Evolutionary conservation across 2,888 invertebrate species (phyloP).

Genomic region (Clitarchus hookeri): DNA sequence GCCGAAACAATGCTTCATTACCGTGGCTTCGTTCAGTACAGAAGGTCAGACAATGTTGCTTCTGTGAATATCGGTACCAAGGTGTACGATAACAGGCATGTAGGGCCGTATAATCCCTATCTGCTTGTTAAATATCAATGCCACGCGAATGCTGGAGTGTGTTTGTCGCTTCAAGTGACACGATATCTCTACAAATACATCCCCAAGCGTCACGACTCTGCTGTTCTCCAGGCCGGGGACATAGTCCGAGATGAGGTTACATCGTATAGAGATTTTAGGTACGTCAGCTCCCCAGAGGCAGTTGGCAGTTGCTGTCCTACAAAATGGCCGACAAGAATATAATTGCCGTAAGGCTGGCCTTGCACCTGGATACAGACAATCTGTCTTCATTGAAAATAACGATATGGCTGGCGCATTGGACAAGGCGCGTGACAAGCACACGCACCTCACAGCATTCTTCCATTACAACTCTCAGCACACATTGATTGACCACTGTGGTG

Average conservation of each 20-base stretch:
- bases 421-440: no score
- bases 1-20: slow-evolving; percentile 42
- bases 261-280: not conserved
- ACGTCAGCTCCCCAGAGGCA: not conserved
- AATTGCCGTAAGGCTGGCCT: not conserved
- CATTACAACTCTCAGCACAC: not conserved
- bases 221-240: no score
- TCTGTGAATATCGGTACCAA: not conserved
- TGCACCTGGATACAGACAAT: not conserved
- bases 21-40: not conserved
- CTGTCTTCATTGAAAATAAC: no score
- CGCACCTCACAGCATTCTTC: not conserved
- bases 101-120: slow-evolving; percentile 52
- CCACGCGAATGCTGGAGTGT: slow-evolving; percentile 51
- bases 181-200: not conserved
- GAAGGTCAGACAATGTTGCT: not conserved
- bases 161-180: not conserved
- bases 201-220: no score
- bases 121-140: slow-evolving; percentile 48
- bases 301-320: not conserved
- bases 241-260: not conserved
- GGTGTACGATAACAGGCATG: slow-evolving; percentile 48
- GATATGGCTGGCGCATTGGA: not conserved
- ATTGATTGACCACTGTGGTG: not conserved
- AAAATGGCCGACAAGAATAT: slow-evolving; percentile 16